Conservation (phyloP, 2,888 invertebrate genomes). For the Steromphala cineraria region DNA sequence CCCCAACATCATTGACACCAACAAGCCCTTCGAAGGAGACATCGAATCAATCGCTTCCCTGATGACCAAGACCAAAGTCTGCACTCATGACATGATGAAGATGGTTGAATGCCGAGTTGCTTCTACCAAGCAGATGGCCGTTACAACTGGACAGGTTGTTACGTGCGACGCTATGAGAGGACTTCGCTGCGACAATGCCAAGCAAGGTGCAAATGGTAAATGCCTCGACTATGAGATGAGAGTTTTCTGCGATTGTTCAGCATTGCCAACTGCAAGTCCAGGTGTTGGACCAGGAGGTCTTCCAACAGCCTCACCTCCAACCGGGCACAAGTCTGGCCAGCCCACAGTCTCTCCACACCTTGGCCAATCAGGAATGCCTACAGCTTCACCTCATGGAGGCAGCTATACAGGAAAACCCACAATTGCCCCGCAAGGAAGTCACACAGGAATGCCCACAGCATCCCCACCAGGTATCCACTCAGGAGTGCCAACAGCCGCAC, state of each 20-base stretch:
- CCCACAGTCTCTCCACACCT: background rate
- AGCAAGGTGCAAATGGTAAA: background rate
- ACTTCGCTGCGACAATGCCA: background rate
- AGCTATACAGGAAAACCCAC: slow-evolving; percentile 21
- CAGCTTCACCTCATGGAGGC: background rate
- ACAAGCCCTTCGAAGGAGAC: slow-evolving; percentile 20
- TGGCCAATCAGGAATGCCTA: background rate
- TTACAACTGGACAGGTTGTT: background rate
- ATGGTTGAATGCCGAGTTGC: background rate
- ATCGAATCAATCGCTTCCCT: background rate
- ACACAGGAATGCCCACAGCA: slow-evolving; percentile 34
- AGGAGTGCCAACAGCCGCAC: slow-evolving; percentile 29
- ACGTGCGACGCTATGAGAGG: background rate
- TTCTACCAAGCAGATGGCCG: background rate
- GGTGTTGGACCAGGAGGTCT: background rate
- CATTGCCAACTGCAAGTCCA: slow-evolving; percentile 21
- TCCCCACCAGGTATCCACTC: slow-evolving; percentile 26
- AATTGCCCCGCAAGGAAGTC: background rate
- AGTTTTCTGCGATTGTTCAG: slow-evolving; percentile 77
- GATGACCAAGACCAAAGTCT: background rate
- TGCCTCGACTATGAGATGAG: slow-evolving; percentile 68
- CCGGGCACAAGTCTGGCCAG: slow-evolving; percentile 22
- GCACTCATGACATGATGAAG: background rate
- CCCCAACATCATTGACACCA: slow-evolving; percentile 17
- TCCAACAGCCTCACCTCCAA: background rate